Evolutionary conservation across 2,113 vertebrate genomes (phyloP), one percentile per base, ranked within the genome.

Genomic region (Tonatia bakeri): DNA sequence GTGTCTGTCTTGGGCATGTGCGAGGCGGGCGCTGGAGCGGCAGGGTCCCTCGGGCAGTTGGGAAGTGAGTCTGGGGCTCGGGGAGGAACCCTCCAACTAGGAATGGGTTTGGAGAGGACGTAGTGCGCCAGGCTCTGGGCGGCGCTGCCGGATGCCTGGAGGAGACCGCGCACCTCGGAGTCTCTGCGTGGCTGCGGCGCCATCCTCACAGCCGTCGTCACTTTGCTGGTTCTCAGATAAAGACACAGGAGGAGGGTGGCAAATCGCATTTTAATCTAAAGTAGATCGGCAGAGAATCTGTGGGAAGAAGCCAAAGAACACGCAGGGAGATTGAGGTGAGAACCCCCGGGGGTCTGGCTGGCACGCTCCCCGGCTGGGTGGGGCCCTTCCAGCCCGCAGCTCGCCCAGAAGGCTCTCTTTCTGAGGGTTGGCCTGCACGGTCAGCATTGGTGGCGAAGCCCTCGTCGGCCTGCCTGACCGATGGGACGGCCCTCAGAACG

Each of bases 151-250:
- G 28, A 10, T 5, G 5, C 7, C 4, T 1, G 12, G 43, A 26
- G 36, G 2, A 3, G 24, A 0, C 9, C 1, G 0, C 0, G 40
- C 5, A 10, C 73, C 47, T 16, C 10, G 19, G 16, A 31, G 24
- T 1, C 10, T 13, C 38, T 0, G 0, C 0, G 3, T 2, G 1
- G 15, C 15, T 17, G 4, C 4, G 1, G 4, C 31, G 0, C 4
- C 15, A 1, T 28, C 16, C 3, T n/a, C 28, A 16, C 36, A 2
- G 15, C 26, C 2, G 33, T 31, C 2, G 2, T 3, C 11, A 50
- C 31, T 13, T 69, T 19, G 4, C 56, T 40, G 24, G 56, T 64
- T 84, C 76, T 40, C 87, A 70, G 77, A 87, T 64, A 69, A 40
- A 56, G 87, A 67, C 67, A 33, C 61, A 7, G 26, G 31, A 24